Conservation (phyloP, 1,140 invertebrate species). For the Macrobrachium nipponense region DNA sequence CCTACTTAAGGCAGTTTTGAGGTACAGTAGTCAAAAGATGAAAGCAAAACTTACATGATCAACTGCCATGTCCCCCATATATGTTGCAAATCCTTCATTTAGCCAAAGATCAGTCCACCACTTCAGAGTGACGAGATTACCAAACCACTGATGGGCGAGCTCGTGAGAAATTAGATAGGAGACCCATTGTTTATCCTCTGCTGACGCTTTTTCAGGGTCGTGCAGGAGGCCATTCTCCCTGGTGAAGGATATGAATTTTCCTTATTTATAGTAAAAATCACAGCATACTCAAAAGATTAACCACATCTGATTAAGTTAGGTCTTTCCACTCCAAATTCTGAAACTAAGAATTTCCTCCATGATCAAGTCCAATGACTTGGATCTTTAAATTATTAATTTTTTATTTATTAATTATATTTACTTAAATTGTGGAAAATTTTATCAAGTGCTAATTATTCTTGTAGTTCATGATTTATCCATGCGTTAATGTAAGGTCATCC, state of each 20-base stretch:
- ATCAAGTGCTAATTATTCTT: no score
- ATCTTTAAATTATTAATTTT: no score
- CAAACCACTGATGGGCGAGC: slow-evolving; percentile 81
- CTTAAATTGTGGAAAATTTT: no score
- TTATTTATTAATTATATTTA: no score
- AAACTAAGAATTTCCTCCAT: no score
- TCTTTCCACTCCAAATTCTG: slow-evolving; percentile 73
- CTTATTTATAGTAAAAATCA: not conserved
- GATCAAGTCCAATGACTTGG: no score
- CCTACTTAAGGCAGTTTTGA: no score
- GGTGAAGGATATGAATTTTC: not conserved
- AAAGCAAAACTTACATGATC: slow-evolving; percentile 48
- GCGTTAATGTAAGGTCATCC: no score
- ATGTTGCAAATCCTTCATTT: slow-evolving; percentile 70
- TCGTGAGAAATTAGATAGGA: slow-evolving; percentile 81
- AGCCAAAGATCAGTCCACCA: slow-evolving; percentile 75
- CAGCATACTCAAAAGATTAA: slow-evolving; percentile 65
- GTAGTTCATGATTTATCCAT: no score
- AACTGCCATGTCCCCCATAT: slow-evolving; percentile 65
- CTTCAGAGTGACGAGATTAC: slow-evolving; percentile 79
- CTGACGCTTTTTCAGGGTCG: slow-evolving; percentile 76
- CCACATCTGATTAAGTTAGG: slow-evolving; percentile 75
- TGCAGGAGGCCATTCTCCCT: slow-evolving; percentile 77
- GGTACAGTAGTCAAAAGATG: no score
- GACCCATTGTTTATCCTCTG: slow-evolving; percentile 76